phyloP scores from a whole-genome alignment of 2,888 invertebrate genomes.

The Tenthredo distinguenda region DNA sequence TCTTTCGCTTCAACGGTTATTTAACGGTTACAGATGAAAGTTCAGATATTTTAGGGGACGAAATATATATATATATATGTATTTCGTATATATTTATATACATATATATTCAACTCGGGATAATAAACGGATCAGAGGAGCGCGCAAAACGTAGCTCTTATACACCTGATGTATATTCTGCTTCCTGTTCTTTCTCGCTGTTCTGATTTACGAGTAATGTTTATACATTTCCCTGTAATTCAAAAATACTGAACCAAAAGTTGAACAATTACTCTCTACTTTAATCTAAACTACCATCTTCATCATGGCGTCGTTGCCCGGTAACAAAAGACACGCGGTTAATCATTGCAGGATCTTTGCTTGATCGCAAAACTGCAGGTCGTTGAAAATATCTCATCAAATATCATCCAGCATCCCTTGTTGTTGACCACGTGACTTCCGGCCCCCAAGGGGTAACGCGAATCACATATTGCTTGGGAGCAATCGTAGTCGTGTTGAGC shows the following conservation, averaged over 20 bases:
- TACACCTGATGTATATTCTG: constrained; percentile 7
- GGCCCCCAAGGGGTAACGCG: constrained; percentile 14
- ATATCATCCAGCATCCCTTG: constrained; percentile 27
- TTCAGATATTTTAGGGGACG: constrained; percentile 34
- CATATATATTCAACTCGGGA: constrained; percentile 2
- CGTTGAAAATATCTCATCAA: not conserved
- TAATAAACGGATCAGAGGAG: constrained; percentile 27
- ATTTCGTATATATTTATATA: not conserved
- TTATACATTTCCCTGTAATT: not conserved
- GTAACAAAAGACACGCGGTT: not conserved
- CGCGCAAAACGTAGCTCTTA: not conserved
- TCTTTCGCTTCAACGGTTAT: constrained; percentile 49
- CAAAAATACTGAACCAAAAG: not conserved
- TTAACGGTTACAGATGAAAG: constrained; percentile 45
- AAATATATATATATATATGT: not conserved
- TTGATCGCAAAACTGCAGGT: not conserved
- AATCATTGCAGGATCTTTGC: not conserved
- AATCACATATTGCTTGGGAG: not conserved
- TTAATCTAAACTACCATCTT: not conserved
- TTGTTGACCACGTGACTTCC: constrained; percentile 46
- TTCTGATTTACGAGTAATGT: constrained; percentile 30
- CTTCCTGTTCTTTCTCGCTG: constrained; percentile 24
- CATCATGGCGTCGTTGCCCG: not conserved
- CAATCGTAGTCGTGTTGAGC: not conserved
- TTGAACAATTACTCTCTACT: not conserved